These are phyloP conservation scores for Plecotus auritus DNA, from an alignment of 2,113 vertebrate species.

Conservation along the genomic window DNA sequence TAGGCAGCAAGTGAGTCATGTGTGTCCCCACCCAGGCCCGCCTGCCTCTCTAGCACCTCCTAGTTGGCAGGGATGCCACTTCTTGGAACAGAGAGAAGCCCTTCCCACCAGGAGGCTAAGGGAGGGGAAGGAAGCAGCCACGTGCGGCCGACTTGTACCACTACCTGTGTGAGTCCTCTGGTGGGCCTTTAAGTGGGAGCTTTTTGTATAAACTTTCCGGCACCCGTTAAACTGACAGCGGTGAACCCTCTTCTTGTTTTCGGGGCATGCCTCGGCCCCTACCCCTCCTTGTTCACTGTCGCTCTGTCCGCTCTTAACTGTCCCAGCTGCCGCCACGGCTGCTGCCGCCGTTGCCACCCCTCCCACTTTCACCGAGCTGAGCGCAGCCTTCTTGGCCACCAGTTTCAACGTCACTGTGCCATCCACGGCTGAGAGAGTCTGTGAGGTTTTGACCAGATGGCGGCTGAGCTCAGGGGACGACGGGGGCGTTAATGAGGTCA, in stretches of 20 bases:
- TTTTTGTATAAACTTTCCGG: constrained; percentile 99
- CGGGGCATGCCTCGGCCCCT: constrained; percentile 86
- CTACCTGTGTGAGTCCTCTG: constrained; percentile 99
- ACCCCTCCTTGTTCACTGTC: constrained; percentile 87
- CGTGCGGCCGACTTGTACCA: constrained; percentile 74
- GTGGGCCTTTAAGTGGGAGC: constrained; percentile 99
- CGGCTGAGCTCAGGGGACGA: constrained; percentile 97
- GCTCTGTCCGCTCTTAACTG: constrained; percentile 84
- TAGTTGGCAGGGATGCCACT: neutral
- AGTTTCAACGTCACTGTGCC: constrained; percentile 95
- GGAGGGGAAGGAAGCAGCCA: constrained; percentile 67
- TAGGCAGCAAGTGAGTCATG: neutral
- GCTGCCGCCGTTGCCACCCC: constrained; percentile 83
- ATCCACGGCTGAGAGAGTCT: constrained; percentile 90
- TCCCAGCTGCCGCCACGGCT: constrained; percentile 80
- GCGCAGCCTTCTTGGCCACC: constrained; percentile 93
- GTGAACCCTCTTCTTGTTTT: constrained; percentile 99
- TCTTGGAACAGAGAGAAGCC: constrained; percentile 53
- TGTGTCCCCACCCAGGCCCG: neutral
- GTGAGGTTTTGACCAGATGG: constrained; percentile 93
- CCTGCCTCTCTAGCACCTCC: neutral
- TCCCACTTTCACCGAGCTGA: constrained; percentile 89
- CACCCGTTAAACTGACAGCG: constrained; percentile 99
- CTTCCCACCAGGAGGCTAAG: neutral
- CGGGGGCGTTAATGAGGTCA: constrained; percentile 96